Evolutionary conservation across 1,140 invertebrate species (phyloP), one percentile per base, ranked within the genome.

Genomic region (Penaeus japonicus): DNA sequence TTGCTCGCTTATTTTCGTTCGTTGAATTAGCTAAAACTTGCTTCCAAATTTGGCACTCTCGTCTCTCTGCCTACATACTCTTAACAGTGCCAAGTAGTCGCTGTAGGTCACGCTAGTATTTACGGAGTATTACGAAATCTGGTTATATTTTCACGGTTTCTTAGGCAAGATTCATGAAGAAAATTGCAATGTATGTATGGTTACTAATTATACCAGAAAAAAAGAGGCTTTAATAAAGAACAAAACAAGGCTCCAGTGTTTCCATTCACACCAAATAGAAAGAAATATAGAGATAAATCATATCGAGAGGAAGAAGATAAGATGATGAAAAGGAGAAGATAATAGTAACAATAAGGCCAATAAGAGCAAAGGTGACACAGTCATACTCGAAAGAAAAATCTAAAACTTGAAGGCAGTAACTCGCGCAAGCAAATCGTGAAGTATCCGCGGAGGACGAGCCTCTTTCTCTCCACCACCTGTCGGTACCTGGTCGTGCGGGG

Each of bases 201-300:
- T 81, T 78, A 32, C 62, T 39, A 53, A 83, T 73, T 83, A 79
- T 83, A 62, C 32, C 32, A 53, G 32, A 79, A 87, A 62, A 75
- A 88, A 84, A 47, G 78, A 79, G 70, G 59, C 81, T 59, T 78
- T 59, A 88, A 88, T 83, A 88, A 88, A 88, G 80, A 85, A 83
- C 80, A 83, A 77, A 84, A 88, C 65, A 83, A 83, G 35, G 70
- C 79, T 88, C 15, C 20, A 59, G 87, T 88, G 87, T 88, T 88
- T 88, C 80, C 81, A 65, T 88, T 83, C 70, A 77, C 47, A 75
- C 87, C 87, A 83, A 70, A 10, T 75, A 77, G 27, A 81, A 59
- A 57, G 75, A n/a, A 55, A 85, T 65, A 0, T 18, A 65, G 7
- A 65, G 62, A 30, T 10, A 32, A 77, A 78, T 32, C 0, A 75